Percentiles rank a stretch among this genome's conserved stretches.
These are phyloP conservation scores for Menidia menidia DNA, from an alignment of 2,797 vertebrate species.

Conservation along the genomic window DNA sequence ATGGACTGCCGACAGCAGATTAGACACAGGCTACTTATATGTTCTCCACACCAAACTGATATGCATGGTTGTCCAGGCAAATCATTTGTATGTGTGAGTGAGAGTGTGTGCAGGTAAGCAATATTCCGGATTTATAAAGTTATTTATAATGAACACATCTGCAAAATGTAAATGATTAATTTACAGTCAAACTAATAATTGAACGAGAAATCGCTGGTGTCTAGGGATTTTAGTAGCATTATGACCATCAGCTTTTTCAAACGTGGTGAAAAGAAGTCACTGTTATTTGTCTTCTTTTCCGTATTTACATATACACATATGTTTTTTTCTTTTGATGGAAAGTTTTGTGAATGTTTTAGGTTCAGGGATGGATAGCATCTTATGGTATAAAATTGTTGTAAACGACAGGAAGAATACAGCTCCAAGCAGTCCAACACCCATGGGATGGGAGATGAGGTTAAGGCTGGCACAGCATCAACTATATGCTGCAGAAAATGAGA, in stretches of 20 bases:
- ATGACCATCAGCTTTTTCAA: slow-evolving; percentile 7
- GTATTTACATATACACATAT: neutral
- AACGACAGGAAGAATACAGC: slow-evolving; percentile 30
- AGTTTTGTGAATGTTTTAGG: slow-evolving; percentile 23
- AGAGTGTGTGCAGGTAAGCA: too few species aligned
- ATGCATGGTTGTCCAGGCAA: too few species aligned
- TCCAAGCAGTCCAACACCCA: slow-evolving; percentile 36
- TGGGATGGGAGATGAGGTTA: slow-evolving; percentile 35
- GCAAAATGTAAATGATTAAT: too few species aligned
- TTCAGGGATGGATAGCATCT: slow-evolving; percentile 24
- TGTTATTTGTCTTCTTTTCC: neutral
- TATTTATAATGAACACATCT: too few species aligned
- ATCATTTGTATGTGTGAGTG: too few species aligned
- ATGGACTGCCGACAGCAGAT: too few species aligned
- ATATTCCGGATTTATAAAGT: too few species aligned
- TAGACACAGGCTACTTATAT: too few species aligned
- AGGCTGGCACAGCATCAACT: slow-evolving; percentile 18
- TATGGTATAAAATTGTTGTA: slow-evolving; percentile 21
- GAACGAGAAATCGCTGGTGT: too few species aligned
- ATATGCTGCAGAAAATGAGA: slow-evolving; percentile 17
- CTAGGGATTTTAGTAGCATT: too few species aligned
- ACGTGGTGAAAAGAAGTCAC: neutral
- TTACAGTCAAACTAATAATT: too few species aligned
- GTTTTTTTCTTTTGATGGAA: slow-evolving; percentile 4
- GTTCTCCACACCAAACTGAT: too few species aligned